Conservation (phyloP, 1,140 invertebrate genomes). For the Drosophila paulistorum region DNA sequence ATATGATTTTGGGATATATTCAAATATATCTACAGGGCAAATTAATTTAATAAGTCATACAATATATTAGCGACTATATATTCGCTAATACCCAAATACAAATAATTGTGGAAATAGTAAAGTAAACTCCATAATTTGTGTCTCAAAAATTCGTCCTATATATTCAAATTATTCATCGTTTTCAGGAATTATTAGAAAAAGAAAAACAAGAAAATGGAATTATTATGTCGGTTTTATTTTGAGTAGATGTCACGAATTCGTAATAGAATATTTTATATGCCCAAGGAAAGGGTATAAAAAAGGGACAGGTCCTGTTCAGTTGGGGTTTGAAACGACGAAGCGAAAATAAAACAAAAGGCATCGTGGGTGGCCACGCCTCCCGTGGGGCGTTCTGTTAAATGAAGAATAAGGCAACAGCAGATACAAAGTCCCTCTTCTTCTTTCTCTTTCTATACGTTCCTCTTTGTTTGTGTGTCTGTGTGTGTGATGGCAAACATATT, state of each 20-base stretch:
- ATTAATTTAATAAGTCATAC: too few relatives aligned
- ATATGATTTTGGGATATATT: too few relatives aligned
- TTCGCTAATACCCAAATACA: too few relatives aligned
- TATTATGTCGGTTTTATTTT: too few relatives aligned
- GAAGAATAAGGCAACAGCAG: conserved; percentile 70
- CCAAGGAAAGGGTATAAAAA: background rate
- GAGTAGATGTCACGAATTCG: background rate
- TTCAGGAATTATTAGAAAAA: too few relatives aligned
- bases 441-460: conserved; percentile 2
- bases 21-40: too few relatives aligned
- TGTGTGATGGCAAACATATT: conserved; percentile 76
- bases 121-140: too few relatives aligned
- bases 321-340: background rate
- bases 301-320: background rate
- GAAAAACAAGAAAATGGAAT: too few relatives aligned
- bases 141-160: too few relatives aligned
- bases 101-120: too few relatives aligned
- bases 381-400: conserved; percentile 69
- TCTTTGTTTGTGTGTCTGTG: conserved; percentile 27
- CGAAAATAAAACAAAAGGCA: conserved; percentile 37
- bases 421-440: conserved; percentile 41
- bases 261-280: background rate
- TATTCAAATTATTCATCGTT: too few relatives aligned
- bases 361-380: conserved; percentile 41
- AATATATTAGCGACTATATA: too few relatives aligned